Evolutionary conservation across 2,888 invertebrate species (phyloP), one percentile per base, ranked within the genome.

Genomic region (Euplexia lucipara): DNA sequence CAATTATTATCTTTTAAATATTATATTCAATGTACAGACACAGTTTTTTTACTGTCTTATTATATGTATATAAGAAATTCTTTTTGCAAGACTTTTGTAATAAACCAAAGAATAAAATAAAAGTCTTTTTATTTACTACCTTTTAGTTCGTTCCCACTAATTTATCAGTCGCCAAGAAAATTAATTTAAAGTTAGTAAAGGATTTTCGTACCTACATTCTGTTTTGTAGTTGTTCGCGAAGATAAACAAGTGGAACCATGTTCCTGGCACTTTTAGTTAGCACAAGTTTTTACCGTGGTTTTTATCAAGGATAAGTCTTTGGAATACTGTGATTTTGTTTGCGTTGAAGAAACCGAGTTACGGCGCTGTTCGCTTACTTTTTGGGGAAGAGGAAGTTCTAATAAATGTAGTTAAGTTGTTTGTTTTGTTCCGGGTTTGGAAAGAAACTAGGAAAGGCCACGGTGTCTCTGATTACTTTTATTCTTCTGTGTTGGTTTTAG

Each of bases 291-390:
- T 20, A 7, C 42, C 22, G 9, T 32, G 35, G 34, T 56, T 47
- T 51, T 47, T 26, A 26, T 44, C 22, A 44, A 22, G 37, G 30
- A 58, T 48, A 51, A 70, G 41, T 45, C 60, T 57, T 39, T 47
- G 41, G 49, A 64, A 64, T 22, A 53, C 37, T 51, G 35, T 45
- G 59, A 66, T 63, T 59, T 75, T 45, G 44, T 70, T 65, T 48
- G 9, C 16, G 8, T 22, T 22, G 3, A 54, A 22, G 32, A 42
- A 76, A 66, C 22, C 16, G 14, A 57, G 39, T 69, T 41, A 22
- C 1, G 2, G 3, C 49, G 9, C 20, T 37, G 42, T 39, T 49
- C 1, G 8, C 58, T 41, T 47, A 51, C 42, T 60, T 61, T 56
- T 34, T 20, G 20, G 9, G 30, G 51, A 22, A 37, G 22, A 26